phyloP scores from a whole-genome alignment of 2,888 invertebrate genomes.

The Myopa tessellatipennis region DNA sequence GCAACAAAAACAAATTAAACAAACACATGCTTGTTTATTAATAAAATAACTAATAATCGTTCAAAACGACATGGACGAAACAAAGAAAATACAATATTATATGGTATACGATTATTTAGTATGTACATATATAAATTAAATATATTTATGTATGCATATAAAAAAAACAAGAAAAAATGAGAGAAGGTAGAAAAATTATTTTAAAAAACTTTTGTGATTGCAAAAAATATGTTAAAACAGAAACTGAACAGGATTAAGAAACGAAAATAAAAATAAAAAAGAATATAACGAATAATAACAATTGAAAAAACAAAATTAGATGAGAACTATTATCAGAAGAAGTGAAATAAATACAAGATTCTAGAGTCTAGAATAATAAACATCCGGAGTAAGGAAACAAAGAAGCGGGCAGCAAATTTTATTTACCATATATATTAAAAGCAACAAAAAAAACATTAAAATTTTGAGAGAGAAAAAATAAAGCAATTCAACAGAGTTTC shows the following conservation, averaged over 20 bases:
- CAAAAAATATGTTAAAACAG: neutral
- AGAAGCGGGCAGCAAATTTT: too few relatives aligned
- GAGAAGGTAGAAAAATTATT: neutral
- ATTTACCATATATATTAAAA: too few relatives aligned
- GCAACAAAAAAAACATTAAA: too few relatives aligned
- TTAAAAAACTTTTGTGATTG: neutral
- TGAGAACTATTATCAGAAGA: too few relatives aligned
- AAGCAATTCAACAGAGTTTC: too few relatives aligned
- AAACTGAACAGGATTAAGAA: neutral
- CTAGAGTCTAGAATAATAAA: too few relatives aligned
- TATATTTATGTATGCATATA: conserved; percentile 15
- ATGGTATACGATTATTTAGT: neutral
- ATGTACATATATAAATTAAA: neutral
- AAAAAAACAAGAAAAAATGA: conserved; percentile 4
- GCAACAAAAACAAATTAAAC: conserved; percentile 23
- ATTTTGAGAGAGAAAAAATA: too few relatives aligned
- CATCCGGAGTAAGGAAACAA: too few relatives aligned
- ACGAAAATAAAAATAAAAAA: neutral
- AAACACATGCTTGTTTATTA: conserved; percentile 34
- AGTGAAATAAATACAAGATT: neutral
- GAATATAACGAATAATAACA: neutral
- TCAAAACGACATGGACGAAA: neutral
- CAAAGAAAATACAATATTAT: neutral
- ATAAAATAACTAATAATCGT: conserved; percentile 8
- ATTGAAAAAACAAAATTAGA: neutral